Percentiles rank a stretch among this genome's conserved stretches.
These are phyloP conservation scores for Alcedo quadribrachys DNA, from an alignment of 2,797 vertebrate genomes.

Conservation along the genomic window DNA sequence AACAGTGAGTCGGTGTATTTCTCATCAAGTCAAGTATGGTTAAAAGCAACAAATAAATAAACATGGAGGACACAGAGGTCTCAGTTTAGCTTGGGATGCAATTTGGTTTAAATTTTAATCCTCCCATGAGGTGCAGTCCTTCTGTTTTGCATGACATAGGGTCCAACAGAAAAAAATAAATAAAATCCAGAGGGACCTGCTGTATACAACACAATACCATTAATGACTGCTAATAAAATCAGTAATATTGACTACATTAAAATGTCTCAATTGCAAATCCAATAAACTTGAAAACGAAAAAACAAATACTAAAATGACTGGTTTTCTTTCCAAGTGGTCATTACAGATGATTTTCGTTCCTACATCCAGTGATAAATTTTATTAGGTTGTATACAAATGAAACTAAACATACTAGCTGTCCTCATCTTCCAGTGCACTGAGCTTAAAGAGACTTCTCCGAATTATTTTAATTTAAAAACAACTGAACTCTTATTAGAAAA, in stretches of 20 bases:
- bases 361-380: background rate
- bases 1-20: background rate
- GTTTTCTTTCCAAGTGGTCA: background rate
- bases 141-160: background rate
- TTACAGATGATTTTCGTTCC: background rate
- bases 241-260: background rate
- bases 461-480: background rate
- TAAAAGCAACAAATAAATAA: background rate
- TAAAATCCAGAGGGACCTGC: background rate
- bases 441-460: background rate
- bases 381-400: background rate
- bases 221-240: constrained; percentile 28
- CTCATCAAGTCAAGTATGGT: background rate
- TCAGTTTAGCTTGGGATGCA: background rate
- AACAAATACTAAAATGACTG: background rate
- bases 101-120: background rate
- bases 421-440: background rate
- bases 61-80: background rate
- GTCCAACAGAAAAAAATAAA: background rate
- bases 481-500: background rate
- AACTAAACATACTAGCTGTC: background rate
- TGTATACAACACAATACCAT: background rate
- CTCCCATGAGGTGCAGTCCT: background rate
- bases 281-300: constrained; percentile 1
- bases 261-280: background rate